Percentiles rank a stretch among this genome's conserved stretches.
phyloP scores from a whole-genome alignment of 2,113 vertebrate genomes.

The Phylloscopus whistleri region DNA sequence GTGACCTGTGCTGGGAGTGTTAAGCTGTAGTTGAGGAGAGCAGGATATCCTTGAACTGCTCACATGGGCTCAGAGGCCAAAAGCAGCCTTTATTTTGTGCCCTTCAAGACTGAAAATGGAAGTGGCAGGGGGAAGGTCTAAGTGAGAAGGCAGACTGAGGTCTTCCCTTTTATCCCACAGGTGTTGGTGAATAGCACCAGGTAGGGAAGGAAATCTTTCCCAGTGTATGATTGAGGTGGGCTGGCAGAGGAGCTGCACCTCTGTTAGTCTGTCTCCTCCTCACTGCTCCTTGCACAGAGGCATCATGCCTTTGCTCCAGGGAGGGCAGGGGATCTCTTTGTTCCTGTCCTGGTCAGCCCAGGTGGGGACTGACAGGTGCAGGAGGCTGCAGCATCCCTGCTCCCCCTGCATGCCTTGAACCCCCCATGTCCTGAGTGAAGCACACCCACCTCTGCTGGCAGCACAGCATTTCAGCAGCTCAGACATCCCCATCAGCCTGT shows the following conservation, averaged over 20 bases:
- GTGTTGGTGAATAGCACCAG: fast-evolving
- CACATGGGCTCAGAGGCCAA: neutral
- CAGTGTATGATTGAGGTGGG: fast-evolving
- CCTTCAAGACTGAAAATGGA: neutral
- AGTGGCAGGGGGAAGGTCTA: neutral
- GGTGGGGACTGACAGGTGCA: neutral
- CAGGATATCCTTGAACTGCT: neutral
- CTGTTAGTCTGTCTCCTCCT: neutral
- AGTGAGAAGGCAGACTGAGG: neutral
- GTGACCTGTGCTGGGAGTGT: neutral
- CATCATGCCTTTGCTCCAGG: neutral
- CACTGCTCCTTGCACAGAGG: neutral
- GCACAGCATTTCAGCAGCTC: neutral
- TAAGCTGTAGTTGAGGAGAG: neutral
- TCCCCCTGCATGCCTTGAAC: neutral
- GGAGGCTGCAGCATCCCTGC: neutral
- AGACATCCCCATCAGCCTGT: neutral
- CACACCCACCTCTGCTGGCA: neutral
- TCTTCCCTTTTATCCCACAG: neutral
- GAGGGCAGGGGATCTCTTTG: neutral
- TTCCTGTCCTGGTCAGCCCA: neutral
- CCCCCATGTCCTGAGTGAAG: neutral
- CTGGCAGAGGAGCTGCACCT: neutral
- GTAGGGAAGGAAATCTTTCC: neutral
- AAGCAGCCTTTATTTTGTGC: neutral